phyloP scores from a whole-genome alignment of 2,888 invertebrate genomes.

The Conchocele bisecta region DNA sequence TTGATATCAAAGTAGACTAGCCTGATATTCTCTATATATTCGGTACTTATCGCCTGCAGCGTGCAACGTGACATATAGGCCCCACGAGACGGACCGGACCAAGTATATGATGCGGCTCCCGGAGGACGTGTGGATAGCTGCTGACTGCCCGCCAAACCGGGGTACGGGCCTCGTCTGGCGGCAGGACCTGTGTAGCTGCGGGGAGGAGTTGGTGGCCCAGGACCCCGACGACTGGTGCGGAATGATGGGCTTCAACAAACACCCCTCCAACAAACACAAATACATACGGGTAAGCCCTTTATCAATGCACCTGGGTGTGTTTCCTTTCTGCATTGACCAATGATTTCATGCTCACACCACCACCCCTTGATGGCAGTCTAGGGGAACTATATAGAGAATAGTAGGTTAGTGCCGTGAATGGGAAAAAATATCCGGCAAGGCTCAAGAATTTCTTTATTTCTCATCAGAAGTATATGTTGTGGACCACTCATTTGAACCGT shows the following conservation, averaged over 20 bases:
- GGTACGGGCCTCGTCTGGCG: conserved; percentile 66
- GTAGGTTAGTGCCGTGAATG: too few relatives aligned
- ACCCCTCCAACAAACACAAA: conserved; percentile 30
- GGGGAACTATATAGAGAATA: too few relatives aligned
- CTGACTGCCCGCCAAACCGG: conserved; percentile 45
- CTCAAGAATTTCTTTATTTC: too few relatives aligned
- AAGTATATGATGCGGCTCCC: conserved; percentile 49
- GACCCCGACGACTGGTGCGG: conserved; percentile 49
- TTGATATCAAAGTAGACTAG: too few relatives aligned
- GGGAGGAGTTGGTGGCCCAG: conserved; percentile 39
- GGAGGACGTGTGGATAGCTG: conserved; percentile 42
- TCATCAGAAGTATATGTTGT: too few relatives aligned
- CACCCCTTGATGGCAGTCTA: too few relatives aligned
- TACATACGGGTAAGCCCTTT: conserved; percentile 45
- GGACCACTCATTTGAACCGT: too few relatives aligned
- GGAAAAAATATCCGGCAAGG: too few relatives aligned
- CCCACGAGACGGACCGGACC: conserved; percentile 25
- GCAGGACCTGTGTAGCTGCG: conserved; percentile 66
- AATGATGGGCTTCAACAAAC: conserved; percentile 28
- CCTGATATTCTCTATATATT: too few relatives aligned
- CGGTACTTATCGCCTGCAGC: conserved; percentile 34
- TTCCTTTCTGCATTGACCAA: too few relatives aligned
- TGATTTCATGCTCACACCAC: too few relatives aligned
- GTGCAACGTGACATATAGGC: conserved; percentile 46
- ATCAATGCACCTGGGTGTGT: too few relatives aligned